Percentiles rank a stretch among this genome's conserved stretches.
phyloP scores from a whole-genome alignment of 2,888 invertebrate genomes.

The Busseola fusca region DNA sequence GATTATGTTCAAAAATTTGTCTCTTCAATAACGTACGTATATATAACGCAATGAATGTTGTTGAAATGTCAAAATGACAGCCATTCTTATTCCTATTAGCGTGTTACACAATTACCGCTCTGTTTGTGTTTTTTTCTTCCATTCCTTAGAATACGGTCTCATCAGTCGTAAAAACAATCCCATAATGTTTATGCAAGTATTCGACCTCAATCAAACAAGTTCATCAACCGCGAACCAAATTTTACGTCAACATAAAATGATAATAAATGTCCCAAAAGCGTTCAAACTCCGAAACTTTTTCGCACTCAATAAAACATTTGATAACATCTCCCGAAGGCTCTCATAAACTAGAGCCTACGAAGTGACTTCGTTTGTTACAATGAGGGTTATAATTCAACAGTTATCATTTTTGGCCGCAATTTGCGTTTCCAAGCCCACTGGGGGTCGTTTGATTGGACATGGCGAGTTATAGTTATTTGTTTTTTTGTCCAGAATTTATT shows the following conservation, averaged over 20 bases:
- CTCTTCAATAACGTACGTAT: too few species aligned
- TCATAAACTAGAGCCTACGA: slow-evolving; percentile 71
- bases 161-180: slow-evolving; percentile 29
- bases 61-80: too few species aligned
- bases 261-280: slow-evolving; percentile 59
- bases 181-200: slow-evolving; percentile 20
- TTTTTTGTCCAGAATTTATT: slow-evolving; percentile 67
- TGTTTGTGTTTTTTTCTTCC: neutral
- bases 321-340: slow-evolving; percentile 76
- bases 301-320: slow-evolving; percentile 69
- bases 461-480: slow-evolving; percentile 72
- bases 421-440: slow-evolving; percentile 73
- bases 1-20: too few species aligned
- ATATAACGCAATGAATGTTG: too few species aligned
- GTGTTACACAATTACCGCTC: too few species aligned
- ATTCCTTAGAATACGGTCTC: neutral
- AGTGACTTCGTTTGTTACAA: slow-evolving; percentile 74
- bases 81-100: too few species aligned
- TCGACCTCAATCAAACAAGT: slow-evolving; percentile 32
- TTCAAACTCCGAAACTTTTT: slow-evolving; percentile 63
- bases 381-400: slow-evolving; percentile 73
- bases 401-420: slow-evolving; percentile 84
- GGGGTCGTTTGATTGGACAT: slow-evolving; percentile 79
- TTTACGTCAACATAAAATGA: slow-evolving; percentile 55
- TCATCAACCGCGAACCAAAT: slow-evolving; percentile 31